A percentile compares a stretch with the other conserved stretches of the same genome.
phyloP scores from a whole-genome alignment of 2,888 invertebrate species.

The Octonoba sinensis region DNA sequence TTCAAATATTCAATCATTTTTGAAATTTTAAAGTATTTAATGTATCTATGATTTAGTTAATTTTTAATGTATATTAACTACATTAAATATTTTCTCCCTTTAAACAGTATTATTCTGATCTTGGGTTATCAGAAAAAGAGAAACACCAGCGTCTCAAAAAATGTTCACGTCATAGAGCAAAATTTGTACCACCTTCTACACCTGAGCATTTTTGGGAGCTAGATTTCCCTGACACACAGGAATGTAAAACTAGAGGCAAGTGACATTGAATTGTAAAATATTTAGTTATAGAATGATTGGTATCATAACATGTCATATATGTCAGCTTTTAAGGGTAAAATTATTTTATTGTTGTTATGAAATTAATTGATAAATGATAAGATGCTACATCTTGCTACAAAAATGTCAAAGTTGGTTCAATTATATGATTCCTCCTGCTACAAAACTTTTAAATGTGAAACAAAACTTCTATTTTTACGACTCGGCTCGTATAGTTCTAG shows the following conservation, averaged over 20 bases:
- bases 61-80: neutral
- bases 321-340: neutral
- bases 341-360: neutral
- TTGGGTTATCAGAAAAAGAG: conserved; percentile 60
- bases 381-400: no score
- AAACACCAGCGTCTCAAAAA: conserved; percentile 56
- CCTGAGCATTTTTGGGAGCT: conserved; percentile 66
- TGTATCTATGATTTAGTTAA: neutral
- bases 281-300: neutral
- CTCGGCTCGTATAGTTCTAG: no score
- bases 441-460: no score
- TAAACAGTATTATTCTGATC: conserved; percentile 50
- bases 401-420: no score
- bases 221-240: conserved; percentile 66
- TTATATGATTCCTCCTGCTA: no score
- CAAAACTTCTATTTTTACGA: no score
- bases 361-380: no score
- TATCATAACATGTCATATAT: neutral
- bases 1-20: no score
- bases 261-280: conserved; percentile 2
- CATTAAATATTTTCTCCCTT: neutral
- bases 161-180: conserved; percentile 65
- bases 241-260: conserved; percentile 62
- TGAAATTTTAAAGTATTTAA: no score
- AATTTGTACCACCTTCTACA: conserved; percentile 64